phyloP scores from a whole-genome alignment of 2,113 vertebrate species.

The Tor tambroides region DNA sequence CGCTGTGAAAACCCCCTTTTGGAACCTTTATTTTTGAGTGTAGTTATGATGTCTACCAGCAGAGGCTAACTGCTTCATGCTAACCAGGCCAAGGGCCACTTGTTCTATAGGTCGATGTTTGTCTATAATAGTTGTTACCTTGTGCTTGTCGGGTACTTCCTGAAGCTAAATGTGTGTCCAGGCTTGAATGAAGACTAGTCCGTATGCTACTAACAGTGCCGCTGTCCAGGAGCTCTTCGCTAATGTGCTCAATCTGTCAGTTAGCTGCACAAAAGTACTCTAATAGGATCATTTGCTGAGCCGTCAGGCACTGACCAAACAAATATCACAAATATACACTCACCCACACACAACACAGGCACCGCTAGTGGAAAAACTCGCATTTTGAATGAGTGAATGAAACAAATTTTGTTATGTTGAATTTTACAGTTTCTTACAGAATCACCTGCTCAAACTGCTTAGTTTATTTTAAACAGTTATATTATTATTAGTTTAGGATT shows the following conservation, averaged over 20 bases:
- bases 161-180: not conserved
- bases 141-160: not conserved
- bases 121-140: not conserved
- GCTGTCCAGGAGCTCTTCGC: not conserved
- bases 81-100: not conserved
- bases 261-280: not conserved
- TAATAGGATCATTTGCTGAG: slow-evolving; percentile 30
- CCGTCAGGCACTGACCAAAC: slow-evolving; percentile 12
- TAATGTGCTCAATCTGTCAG: slow-evolving; percentile 14
- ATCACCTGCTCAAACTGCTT: not conserved
- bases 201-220: not conserved
- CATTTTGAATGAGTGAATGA: no score
- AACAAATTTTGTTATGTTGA: not conserved
- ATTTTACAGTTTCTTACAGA: not conserved
- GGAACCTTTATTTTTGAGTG: not conserved
- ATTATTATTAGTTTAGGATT: not conserved
- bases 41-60: not conserved
- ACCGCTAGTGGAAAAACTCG: not conserved
- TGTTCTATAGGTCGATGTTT: not conserved
- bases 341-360: not conserved
- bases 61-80: not conserved
- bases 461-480: not conserved
- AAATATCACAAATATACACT: not conserved
- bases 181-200: slow-evolving; percentile 5
- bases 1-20: no score